phyloP scores from a whole-genome alignment of 2,888 invertebrate species.

The Sarcophaga caerulescens region DNA sequence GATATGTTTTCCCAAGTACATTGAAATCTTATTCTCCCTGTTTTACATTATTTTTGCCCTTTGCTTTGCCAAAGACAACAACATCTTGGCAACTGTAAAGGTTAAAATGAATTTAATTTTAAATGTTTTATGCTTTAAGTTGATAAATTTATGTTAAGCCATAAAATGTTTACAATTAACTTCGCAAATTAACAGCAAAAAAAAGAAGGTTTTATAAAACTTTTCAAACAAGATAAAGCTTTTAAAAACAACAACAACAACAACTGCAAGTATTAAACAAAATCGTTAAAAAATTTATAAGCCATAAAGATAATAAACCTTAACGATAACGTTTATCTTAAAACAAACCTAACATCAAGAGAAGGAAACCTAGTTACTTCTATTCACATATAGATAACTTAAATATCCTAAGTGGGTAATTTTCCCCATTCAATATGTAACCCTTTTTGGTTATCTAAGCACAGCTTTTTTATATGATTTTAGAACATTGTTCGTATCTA shows the following conservation, averaged over 20 bases:
- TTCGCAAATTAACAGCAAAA: neutral
- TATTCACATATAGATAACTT: neutral
- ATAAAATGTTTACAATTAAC: neutral
- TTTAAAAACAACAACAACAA: conserved; percentile 8
- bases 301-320: conserved; percentile 19
- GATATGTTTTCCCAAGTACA: too few relatives aligned
- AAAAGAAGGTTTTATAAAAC: neutral
- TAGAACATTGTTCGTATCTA: neutral
- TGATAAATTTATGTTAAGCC: neutral
- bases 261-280: conserved; percentile 4
- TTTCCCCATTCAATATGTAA: neutral
- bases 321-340: neutral
- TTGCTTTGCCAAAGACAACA: too few relatives aligned
- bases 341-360: neutral
- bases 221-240: conserved; percentile 43
- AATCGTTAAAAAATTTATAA: neutral
- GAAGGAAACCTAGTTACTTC: neutral
- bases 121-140: too few relatives aligned
- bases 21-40: too few relatives aligned
- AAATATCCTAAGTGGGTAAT: neutral
- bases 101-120: too few relatives aligned
- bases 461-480: neutral
- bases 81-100: too few relatives aligned
- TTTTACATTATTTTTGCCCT: too few relatives aligned
- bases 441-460: conserved; percentile 8